Percentiles rank a stretch among this genome's conserved stretches.
Conservation (phyloP, 2,797 vertebrate species). For the Clamator glandarius region DNA sequence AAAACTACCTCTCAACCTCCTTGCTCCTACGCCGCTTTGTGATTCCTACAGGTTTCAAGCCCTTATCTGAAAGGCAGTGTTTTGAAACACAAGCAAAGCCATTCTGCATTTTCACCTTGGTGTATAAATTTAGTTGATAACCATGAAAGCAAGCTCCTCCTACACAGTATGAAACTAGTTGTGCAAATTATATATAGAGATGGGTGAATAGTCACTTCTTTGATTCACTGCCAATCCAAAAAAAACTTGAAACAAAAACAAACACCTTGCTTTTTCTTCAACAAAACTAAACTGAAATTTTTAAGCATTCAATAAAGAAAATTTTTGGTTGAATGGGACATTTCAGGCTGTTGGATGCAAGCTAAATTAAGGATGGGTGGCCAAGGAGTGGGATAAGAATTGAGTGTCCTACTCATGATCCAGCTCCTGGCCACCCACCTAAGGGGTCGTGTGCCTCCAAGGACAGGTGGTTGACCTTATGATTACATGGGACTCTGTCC, state of each 20-base stretch:
- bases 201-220: neutral
- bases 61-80: neutral
- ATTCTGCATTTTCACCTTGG: neutral
- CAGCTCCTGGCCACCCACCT: neutral
- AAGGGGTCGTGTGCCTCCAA: neutral
- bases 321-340: neutral
- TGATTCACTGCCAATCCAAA: neutral
- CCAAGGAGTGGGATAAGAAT: neutral
- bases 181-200: neutral
- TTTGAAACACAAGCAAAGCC: neutral
- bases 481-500: neutral
- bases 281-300: neutral
- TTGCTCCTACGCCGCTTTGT: neutral
- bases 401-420: neutral
- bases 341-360: neutral
- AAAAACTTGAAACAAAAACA: neutral
- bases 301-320: neutral
- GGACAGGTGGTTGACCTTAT: rapidly evolving
- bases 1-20: neutral
- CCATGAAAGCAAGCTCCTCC: neutral
- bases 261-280: neutral
- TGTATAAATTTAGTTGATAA: neutral
- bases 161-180: neutral
- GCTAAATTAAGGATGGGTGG: neutral
- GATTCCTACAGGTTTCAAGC: neutral